Percentiles rank a stretch among this genome's conserved stretches.
phyloP scores from a whole-genome alignment of 2,888 invertebrate genomes.

The Suillia variegata region DNA sequence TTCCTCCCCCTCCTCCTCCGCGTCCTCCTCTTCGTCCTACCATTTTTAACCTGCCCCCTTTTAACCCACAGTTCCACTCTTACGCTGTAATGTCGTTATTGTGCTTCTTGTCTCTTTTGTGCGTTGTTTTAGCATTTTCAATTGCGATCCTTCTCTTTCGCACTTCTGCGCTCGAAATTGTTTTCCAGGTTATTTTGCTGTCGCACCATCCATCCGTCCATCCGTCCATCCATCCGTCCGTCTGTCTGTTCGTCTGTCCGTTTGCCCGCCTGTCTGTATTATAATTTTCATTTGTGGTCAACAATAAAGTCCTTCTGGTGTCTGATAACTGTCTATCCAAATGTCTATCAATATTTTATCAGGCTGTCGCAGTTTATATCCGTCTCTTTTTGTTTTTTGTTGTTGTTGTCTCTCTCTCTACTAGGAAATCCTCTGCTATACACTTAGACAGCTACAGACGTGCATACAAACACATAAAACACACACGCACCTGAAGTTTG shows the following conservation, averaged over 20 bases:
- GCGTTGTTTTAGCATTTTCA: neutral
- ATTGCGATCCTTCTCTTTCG: neutral
- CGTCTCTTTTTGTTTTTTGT: constrained; percentile 4
- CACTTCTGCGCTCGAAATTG: neutral
- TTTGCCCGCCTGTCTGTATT: constrained; percentile 35
- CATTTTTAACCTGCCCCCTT: too few species aligned
- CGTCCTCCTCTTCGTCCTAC: too few species aligned
- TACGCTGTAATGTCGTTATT: neutral
- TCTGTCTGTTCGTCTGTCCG: constrained; percentile 12
- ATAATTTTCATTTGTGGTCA: constrained; percentile 51
- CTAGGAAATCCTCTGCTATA: too few species aligned
- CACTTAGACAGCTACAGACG: too few species aligned
- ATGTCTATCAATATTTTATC: constrained; percentile 58
- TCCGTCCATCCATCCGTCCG: neutral
- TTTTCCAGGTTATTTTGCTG: constrained; percentile 2
- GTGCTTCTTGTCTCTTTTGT: neutral
- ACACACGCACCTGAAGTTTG: neutral
- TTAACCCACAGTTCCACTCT: neutral
- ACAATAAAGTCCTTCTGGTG: constrained; percentile 59
- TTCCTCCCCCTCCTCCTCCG: too few species aligned
- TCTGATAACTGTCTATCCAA: constrained; percentile 58
- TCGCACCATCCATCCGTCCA: neutral
- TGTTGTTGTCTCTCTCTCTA: too few species aligned
- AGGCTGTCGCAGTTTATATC: constrained; percentile 39
- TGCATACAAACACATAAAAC: neutral